Evolutionary conservation across 1,140 invertebrate species (phyloP).

Genomic region (Pseudoatta argentina): DNA sequence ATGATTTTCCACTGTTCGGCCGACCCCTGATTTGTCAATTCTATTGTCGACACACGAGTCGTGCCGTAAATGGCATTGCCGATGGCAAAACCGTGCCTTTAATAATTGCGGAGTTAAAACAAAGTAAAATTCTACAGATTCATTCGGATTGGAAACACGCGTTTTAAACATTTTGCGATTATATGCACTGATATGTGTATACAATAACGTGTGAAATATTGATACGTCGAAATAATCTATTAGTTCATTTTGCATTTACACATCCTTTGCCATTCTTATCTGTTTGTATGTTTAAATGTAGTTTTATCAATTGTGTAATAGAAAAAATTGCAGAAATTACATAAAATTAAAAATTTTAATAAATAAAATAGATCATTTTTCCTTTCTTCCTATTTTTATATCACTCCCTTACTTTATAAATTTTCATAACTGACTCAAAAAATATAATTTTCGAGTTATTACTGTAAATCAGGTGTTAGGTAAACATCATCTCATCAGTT

Average conservation of each 20-base stretch:
- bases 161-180: conserved; percentile 10
- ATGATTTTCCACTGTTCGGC: conserved; percentile 17
- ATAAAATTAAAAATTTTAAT: neutral
- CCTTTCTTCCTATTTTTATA: neutral
- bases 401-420: too few species aligned
- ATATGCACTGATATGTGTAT: neutral
- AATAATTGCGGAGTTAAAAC: conserved; percentile 42
- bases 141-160: neutral
- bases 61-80: conserved; percentile 26
- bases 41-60: conserved; percentile 36
- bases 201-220: neutral
- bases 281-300: neutral
- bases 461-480: too few species aligned
- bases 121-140: conserved; percentile 2
- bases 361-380: neutral
- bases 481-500: too few species aligned
- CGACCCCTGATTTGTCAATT: conserved; percentile 51
- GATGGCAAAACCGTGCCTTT: conserved; percentile 10
- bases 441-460: too few species aligned
- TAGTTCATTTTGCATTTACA: neutral
- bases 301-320: neutral
- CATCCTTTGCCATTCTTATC: neutral
- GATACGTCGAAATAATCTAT: neutral
- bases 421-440: too few species aligned
- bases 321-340: neutral